Conservation (phyloP, 2,888 invertebrate species). For the Drosophila buzzatii region DNA sequence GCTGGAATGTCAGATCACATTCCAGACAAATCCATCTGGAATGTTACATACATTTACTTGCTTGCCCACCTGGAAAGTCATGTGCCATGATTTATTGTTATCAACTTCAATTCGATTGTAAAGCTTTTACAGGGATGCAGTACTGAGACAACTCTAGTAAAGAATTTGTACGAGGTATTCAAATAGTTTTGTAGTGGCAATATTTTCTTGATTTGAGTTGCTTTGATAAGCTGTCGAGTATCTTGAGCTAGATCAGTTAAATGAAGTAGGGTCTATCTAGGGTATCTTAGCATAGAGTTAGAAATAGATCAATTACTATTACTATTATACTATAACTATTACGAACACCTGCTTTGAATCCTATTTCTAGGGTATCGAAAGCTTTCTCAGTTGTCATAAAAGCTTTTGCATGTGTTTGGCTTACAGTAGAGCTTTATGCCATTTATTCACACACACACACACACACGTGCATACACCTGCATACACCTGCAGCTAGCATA, state of each 20-base stretch:
- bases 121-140: not conserved
- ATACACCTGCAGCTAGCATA: slow-evolving; percentile 2
- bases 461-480: not conserved
- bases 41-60: not conserved
- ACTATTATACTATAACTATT: not conserved
- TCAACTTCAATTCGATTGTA: too few species aligned
- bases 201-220: too few species aligned
- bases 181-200: not conserved
- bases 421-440: not conserved
- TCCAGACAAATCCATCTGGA: not conserved
- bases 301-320: too few species aligned
- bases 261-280: too few species aligned
- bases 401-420: slow-evolving; percentile 26
- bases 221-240: not conserved
- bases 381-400: not conserved
- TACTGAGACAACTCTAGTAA: not conserved
- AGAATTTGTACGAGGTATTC: not conserved
- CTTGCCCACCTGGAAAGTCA: too few species aligned
- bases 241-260: not conserved
- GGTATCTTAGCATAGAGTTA: not conserved
- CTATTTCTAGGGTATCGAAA: not conserved
- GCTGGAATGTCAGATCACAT: not conserved
- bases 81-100: too few species aligned
- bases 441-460: not conserved
- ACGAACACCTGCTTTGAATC: not conserved